Base-by-base conservation (phyloP, 2,888 invertebrate species). In the Calameuta filiformis region DNA sequence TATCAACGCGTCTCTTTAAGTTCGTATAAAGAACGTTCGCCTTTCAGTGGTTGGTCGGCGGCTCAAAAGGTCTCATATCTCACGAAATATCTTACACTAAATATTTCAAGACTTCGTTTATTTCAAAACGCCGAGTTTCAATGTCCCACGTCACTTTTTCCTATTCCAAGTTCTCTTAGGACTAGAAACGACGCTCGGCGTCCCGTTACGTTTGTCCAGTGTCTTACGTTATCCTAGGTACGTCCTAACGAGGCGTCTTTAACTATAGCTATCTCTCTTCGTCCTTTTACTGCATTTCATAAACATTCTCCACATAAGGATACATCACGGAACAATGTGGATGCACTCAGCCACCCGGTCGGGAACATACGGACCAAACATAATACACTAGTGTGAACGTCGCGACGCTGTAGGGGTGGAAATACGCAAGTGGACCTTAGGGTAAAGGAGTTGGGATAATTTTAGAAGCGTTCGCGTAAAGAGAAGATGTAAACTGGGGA, bases 381-480 rank as follows among this genome's bases (percentile, higher is more conserved):
- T 15, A 40, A 15, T 40, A 6, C 40, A 23, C 9, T 56, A 9
- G 56, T 23, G 23, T 56, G 56, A 56, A 23, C 56, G 56, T 56
- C 56, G 56, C 23, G 56, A 56, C 56, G 56, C 23, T 9, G 56
- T 9, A 23, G 35, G 74, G 35, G 74, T 30, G 23, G 23, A 74
- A 15, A 34, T 23, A 30, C 74, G 34, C 74, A 35, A 74, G 74
- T 74, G 74, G 74, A 74, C 74, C 35, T 15, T 23, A 23, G 23
- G 56, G 75, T 37, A 75, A 33, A 74, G 74, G 23, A 31, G 79
- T 73, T 69, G 69, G 86, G 79, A 79, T 86, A 86, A 86, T 86
- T 86, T 86, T 86, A 86, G 86, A 86, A 78, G 75, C 81, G 81
- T 78, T 76, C 80, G 82, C 77, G 82, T 79, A 81, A 85, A 81